Conservation (phyloP, 2,888 invertebrate genomes). For the Polydrusus pterygomalis region DNA sequence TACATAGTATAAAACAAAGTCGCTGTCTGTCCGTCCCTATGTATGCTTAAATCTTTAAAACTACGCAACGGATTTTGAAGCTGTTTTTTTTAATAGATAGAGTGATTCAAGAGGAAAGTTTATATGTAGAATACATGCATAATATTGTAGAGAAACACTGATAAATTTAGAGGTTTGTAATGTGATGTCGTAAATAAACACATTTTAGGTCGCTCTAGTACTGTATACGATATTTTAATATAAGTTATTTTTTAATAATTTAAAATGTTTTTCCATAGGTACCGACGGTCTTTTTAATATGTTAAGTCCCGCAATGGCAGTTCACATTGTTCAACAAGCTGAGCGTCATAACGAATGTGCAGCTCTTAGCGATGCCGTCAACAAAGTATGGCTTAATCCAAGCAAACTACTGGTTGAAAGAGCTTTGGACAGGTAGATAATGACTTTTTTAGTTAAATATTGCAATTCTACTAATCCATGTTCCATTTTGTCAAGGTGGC, state of each 20-base stretch:
- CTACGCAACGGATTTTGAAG: too few relatives aligned
- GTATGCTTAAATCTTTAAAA: too few relatives aligned
- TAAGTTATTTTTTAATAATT: background rate
- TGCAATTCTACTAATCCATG: background rate
- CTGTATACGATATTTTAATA: too few relatives aligned
- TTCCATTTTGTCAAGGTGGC: constrained; percentile 81
- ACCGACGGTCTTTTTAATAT: constrained; percentile 99
- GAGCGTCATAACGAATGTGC: constrained; percentile 86
- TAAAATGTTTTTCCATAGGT: constrained; percentile 72
- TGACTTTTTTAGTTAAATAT: background rate
- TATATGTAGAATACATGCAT: too few relatives aligned
- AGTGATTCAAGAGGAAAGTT: too few relatives aligned
- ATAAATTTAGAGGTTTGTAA: too few relatives aligned
- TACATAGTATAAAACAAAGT: too few relatives aligned
- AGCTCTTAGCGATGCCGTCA: constrained; percentile 71
- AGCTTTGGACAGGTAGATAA: constrained; percentile 77
- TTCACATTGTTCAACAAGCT: constrained; percentile 87
- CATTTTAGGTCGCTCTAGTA: too few relatives aligned
- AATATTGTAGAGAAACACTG: too few relatives aligned
- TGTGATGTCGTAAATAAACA: too few relatives aligned
- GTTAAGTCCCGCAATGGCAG: constrained; percentile 88
- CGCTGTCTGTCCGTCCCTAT: too few relatives aligned
- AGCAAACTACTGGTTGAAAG: constrained; percentile 91
- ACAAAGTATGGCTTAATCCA: constrained; percentile 87
- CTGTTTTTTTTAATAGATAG: too few relatives aligned